Percentiles rank a stretch among this genome's conserved stretches.
phyloP scores from a whole-genome alignment of 2,113 vertebrate species.

The mouse (Mus musculus) region DNA sequence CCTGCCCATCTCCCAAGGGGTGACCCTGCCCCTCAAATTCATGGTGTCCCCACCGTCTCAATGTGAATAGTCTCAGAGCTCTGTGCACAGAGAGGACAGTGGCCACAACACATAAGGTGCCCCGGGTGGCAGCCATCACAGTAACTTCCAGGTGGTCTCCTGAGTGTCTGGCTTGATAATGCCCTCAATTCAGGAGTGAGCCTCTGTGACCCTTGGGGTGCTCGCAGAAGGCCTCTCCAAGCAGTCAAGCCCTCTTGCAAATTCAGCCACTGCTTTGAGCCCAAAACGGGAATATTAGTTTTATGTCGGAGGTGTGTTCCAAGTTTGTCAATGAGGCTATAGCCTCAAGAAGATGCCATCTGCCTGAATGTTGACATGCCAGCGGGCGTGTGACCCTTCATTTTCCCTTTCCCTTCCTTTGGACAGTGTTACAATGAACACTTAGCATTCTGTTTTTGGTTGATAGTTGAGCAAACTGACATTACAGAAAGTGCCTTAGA shows the following conservation, averaged over 20 bases:
- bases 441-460: slow-evolving; percentile 84
- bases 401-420: slow-evolving; percentile 58
- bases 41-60: slow-evolving; percentile 5
- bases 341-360: slow-evolving; percentile 69
- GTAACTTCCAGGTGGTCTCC: neutral
- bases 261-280: slow-evolving; percentile 78
- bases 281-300: slow-evolving; percentile 71
- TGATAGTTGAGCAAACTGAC: slow-evolving; percentile 87
- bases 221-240: neutral
- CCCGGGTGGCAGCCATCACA: neutral
- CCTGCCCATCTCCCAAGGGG: neutral
- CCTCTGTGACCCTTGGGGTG: neutral
- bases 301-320: slow-evolving; percentile 61
- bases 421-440: slow-evolving; percentile 87
- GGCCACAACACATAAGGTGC: neutral
- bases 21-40: neutral
- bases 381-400: slow-evolving; percentile 80
- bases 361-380: slow-evolving; percentile 84
- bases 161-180: neutral
- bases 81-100: neutral
- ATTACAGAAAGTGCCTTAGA: slow-evolving; percentile 98
- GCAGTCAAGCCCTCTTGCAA: slow-evolving; percentile 68
- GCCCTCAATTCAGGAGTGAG: neutral
- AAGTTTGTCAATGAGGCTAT: slow-evolving; percentile 36
- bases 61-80: slow-evolving; percentile 43